A percentile compares a stretch with the other conserved stretches of the same genome.
Evolutionary conservation across 2,797 vertebrate genomes (phyloP).

Genomic region (Nyctalus aviator): DNA sequence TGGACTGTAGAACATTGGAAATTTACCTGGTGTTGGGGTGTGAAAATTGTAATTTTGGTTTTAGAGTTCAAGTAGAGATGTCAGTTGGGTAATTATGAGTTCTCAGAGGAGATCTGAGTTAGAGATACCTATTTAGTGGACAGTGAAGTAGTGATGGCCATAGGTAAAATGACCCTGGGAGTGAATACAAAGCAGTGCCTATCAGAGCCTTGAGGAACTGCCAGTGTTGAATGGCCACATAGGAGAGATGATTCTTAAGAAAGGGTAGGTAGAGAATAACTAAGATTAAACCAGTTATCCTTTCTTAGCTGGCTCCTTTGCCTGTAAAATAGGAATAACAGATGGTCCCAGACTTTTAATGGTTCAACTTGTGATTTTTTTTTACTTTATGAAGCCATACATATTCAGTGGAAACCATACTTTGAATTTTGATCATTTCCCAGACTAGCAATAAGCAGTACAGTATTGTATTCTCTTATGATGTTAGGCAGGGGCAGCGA

Average conservation of each 20-base stretch:
- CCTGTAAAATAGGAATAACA: slow-evolving; percentile 18
- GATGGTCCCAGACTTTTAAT: background rate
- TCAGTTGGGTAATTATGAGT: background rate
- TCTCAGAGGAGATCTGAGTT: background rate
- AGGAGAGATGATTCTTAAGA: slow-evolving; percentile 19
- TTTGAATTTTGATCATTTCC: background rate
- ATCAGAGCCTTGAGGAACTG: background rate
- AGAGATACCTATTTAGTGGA: background rate
- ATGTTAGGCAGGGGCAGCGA: background rate
- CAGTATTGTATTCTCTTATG: background rate
- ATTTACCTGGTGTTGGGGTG: background rate
- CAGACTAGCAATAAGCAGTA: background rate
- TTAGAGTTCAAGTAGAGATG: slow-evolving; percentile 39
- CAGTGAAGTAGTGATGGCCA: background rate
- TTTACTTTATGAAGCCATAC: background rate
- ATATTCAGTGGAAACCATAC: background rate
- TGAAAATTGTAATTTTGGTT: slow-evolving; percentile 34
- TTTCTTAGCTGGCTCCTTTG: slow-evolving; percentile 18
- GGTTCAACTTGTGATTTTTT: background rate
- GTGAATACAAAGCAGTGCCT: background rate
- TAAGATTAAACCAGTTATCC: background rate
- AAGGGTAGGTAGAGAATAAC: background rate
- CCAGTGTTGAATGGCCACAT: background rate
- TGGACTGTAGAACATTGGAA: background rate
- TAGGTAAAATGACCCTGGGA: background rate